Evolutionary conservation across 2,113 vertebrate species (phyloP), one percentile per base, ranked within the genome.

Genomic region (Triplophysa rosa): DNA sequence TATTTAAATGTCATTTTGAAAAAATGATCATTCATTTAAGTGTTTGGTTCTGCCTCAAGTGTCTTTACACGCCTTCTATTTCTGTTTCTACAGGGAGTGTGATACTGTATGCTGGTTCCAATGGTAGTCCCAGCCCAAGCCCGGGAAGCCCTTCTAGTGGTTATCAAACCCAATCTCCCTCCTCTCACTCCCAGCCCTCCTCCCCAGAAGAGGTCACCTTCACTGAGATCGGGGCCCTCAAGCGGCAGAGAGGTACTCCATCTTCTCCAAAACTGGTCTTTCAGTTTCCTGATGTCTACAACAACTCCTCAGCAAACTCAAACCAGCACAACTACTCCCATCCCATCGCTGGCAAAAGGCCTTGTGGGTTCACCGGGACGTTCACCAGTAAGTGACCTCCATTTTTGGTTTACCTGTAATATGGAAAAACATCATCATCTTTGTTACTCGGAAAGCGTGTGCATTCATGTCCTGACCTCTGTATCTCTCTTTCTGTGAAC

Each of bases 61-160:
- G 42, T 6, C 23, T 68, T 52, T 0, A 40, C 40, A 23, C 6
- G n/a, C 14, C 63, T 29, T 29, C 29, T 67, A 12, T 63, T 13
- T 79, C 67, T 84, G 24, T 63, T 26, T 63, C 73, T 17, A 63
- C 73, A 90, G 91, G 84, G 67, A 84, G 90, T 67, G 92, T 94
- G 74, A 94, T 94, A 82, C 86, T 94, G 67, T 94, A 93, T 24
- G 92, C 92, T 29, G 89, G 93, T 13, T 91, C 90, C 58, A 88
- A 87, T 23, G 90, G 91, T 81, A 93, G 91, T 49, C 29, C 88
- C 74, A 93, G 92, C 59, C 93, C 92, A 63, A 92, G 90, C 73
- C 92, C 93, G 0, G 91, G 92, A 49, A 94, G 93, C 85, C 93
- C 93, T 2, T 94, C 93, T 66, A 94, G 93, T 4, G 93, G 93